Conservation (phyloP, 2,888 invertebrate species). For the Lepetodrilus schrolli region DNA sequence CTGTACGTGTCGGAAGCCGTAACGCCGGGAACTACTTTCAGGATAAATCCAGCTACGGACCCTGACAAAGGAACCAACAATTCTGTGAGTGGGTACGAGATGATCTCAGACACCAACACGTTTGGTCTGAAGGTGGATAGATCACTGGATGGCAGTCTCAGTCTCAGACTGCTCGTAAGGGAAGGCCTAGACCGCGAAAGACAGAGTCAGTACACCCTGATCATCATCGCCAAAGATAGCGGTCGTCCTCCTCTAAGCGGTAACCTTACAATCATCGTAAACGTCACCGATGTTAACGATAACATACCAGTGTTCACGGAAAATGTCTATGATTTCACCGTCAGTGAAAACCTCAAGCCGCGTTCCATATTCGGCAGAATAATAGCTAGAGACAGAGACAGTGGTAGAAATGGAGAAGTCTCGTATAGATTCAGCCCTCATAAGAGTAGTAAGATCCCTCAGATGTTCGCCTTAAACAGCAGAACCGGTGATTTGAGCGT, state of each 20-base stretch:
- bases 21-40: slow-evolving; percentile 38
- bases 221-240: slow-evolving; percentile 58
- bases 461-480: slow-evolving; percentile 46
- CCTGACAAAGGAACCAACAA: slow-evolving; percentile 40
- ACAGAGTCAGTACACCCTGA: slow-evolving; percentile 49
- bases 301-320: slow-evolving; percentile 59
- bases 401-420: slow-evolving; percentile 83
- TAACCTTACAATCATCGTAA: slow-evolving; percentile 53
- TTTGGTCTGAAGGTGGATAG: slow-evolving; percentile 45
- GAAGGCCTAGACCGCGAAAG: slow-evolving; percentile 57
- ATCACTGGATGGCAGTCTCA: slow-evolving; percentile 54
- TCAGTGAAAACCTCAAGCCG: slow-evolving; percentile 53
- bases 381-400: slow-evolving; percentile 89
- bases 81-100: slow-evolving; percentile 42
- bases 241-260: slow-evolving; percentile 51
- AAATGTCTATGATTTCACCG: slow-evolving; percentile 56
- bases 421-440: slow-evolving; percentile 70
- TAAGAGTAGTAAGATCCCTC: slow-evolving; percentile 32
- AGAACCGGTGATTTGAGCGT: slow-evolving; percentile 50
- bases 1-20: slow-evolving; percentile 42
- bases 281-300: slow-evolving; percentile 64
- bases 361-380: slow-evolving; percentile 76
- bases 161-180: slow-evolving; percentile 51
- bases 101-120: slow-evolving; percentile 38
- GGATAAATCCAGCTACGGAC: slow-evolving; percentile 44